Conservation (phyloP, 92 coral and sea anemone species). For the Actinernus sp. region DNA sequence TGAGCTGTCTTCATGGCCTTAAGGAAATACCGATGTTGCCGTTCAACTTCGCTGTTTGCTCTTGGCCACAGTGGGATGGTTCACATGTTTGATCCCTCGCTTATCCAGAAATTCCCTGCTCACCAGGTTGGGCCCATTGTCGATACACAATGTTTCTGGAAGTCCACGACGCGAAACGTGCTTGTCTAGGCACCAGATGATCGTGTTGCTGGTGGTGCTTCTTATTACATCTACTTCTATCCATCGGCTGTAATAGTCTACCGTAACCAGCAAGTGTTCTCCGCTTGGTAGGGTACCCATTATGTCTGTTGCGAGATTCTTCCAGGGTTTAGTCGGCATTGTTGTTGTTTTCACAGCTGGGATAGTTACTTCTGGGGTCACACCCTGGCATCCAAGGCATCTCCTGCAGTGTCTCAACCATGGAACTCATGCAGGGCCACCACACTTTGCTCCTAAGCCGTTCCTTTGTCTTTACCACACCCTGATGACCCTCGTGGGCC, state of each 20-base stretch:
- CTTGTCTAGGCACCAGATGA: too few relatives aligned
- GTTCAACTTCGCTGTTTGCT: slow-evolving; percentile 31
- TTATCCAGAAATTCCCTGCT: slow-evolving; percentile 24
- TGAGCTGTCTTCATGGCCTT: slow-evolving; percentile 47
- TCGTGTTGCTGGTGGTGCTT: too few relatives aligned
- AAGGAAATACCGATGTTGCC: slow-evolving; percentile 27
- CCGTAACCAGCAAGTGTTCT: slow-evolving; percentile 28
- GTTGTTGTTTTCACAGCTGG: too few relatives aligned
- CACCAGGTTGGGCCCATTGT: slow-evolving; percentile 44
- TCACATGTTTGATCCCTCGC: slow-evolving; percentile 19
- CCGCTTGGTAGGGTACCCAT: slow-evolving; percentile 53
- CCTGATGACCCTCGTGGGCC: too few relatives aligned
- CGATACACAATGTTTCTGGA: slow-evolving; percentile 40
- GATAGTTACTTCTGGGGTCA: too few relatives aligned
- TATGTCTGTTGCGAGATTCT: slow-evolving; percentile 44
- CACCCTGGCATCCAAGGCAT: slow-evolving; percentile 43
- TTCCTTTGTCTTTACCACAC: too few relatives aligned
- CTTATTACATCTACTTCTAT: too few relatives aligned
- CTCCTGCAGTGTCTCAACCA: slow-evolving; percentile 29
- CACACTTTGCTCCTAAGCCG: too few relatives aligned
- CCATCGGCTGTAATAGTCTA: too few relatives aligned
- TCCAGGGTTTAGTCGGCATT: too few relatives aligned
- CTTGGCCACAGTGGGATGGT: slow-evolving; percentile 44
- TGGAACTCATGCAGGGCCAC: slow-evolving; percentile 26
- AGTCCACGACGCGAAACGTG: slow-evolving; percentile 45